Evolutionary conservation across 2,797 vertebrate genomes (phyloP).

Genomic region (Ctenosaura bakeri): DNA sequence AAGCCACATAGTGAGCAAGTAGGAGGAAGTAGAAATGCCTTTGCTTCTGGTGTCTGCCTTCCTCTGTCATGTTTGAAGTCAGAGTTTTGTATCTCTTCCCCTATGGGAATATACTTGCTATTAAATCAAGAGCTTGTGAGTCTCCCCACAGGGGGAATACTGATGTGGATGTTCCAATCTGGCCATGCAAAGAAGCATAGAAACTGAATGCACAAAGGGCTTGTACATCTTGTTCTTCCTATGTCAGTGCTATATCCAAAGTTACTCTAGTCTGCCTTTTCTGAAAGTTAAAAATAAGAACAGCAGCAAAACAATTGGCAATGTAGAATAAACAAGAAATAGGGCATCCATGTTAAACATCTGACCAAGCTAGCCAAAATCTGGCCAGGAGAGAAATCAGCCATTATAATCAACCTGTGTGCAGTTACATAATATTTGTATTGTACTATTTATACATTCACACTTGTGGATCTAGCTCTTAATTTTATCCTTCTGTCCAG

Average conservation of each 20-base stretch:
- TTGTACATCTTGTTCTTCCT: background rate
- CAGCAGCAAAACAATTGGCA: background rate
- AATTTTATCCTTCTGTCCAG: slow-evolving; percentile 74
- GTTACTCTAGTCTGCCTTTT: background rate
- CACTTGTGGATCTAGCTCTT: background rate
- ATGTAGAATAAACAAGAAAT: background rate
- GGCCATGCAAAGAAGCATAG: background rate
- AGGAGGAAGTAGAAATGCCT: background rate
- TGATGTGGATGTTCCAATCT: background rate
- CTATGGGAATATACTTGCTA: background rate
- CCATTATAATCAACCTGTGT: background rate
- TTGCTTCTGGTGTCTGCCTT: background rate
- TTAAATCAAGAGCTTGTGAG: background rate
- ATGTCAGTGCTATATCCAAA: background rate
- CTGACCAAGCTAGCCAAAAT: background rate
- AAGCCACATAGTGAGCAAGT: background rate
- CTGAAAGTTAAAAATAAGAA: background rate
- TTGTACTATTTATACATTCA: background rate
- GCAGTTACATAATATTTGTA: background rate
- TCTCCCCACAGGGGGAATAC: background rate
- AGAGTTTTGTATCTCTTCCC: background rate
- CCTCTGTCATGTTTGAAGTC: background rate
- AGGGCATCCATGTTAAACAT: background rate
- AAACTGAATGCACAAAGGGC: background rate
- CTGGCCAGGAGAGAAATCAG: background rate